Base-by-base conservation (phyloP, 1,140 invertebrate species). In the Drosophila micromelanica region DNA sequence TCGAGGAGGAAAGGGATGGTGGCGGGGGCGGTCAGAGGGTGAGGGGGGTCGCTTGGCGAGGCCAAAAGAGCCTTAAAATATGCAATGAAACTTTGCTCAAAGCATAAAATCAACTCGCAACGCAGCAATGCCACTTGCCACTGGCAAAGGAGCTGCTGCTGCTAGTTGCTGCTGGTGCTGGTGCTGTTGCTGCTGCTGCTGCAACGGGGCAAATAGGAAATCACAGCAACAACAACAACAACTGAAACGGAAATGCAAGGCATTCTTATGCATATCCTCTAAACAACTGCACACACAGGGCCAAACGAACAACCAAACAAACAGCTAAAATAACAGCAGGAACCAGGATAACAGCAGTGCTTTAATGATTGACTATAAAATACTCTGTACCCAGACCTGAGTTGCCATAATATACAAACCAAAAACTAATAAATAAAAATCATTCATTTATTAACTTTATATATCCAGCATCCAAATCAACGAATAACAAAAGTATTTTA, bases 221-320 rank as follows among this genome's bases (percentile, higher is more conserved):
- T 82, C 79, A 87, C 79, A 78, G 84, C 76, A 87, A 89, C 86
- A 87, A 80, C 73, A 77, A 59, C 68, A 61, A 65, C 82, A 81
- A 79, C 82, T 82, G 78, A 87, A 87, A 78, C 82, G 82, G 82
- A 87, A 87, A 87, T 87, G 84, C 82, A 87, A 87, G 82, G 82
- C 82, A 87, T 87, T 87, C 82, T 87, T 89, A 87, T 87, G 82
- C 82, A 87, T 87, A 87, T 87, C 82, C 82, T 87, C 82, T 87
- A 87, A 87, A 87, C 82, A 87, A 89, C 79, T 81, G 74, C 60
- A 46, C 52, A 61, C 48, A 63, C 7, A 32, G 60, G 55, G 42
- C 46, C 63, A 71, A 64, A 56, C 51, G 46, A 72, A 72, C 46
- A 59, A 13, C 70, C 12, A 60, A 42, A 32, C 27, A 64, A 59